Evolutionary conservation across 2,888 invertebrate genomes (phyloP).

Genomic region (Candidula unifasciata): DNA sequence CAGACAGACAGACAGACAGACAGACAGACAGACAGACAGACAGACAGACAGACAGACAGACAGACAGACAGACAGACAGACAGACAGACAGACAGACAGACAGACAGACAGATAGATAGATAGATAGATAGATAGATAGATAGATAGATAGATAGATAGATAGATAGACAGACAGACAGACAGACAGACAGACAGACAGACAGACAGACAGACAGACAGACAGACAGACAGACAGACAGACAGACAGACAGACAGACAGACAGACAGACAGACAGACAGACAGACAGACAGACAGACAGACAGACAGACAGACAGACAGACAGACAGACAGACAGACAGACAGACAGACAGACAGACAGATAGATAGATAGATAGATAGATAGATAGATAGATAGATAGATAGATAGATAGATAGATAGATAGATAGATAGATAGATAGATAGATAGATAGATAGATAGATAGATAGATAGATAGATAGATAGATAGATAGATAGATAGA

Average conservation of each 20-base stretch:
- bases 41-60: conserved; percentile 25
- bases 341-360: background rate
- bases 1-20: too few species aligned
- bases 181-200: background rate
- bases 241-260: background rate
- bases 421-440: background rate
- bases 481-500: background rate
- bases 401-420: background rate
- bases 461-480: background rate
- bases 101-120: too few species aligned
- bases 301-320: conserved; percentile 8
- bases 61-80: conserved; percentile 11
- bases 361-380: background rate
- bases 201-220: background rate
- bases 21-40: conserved; percentile 28
- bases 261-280: too few species aligned
- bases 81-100: conserved; percentile 2
- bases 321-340: conserved; percentile 13
- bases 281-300: background rate
- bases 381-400: background rate
- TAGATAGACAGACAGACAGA: too few species aligned
- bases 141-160: too few species aligned
- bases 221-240: background rate
- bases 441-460: background rate
- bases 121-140: too few species aligned